phyloP scores from a whole-genome alignment of 2,888 invertebrate genomes.

The Schizaphis graminum region DNA sequence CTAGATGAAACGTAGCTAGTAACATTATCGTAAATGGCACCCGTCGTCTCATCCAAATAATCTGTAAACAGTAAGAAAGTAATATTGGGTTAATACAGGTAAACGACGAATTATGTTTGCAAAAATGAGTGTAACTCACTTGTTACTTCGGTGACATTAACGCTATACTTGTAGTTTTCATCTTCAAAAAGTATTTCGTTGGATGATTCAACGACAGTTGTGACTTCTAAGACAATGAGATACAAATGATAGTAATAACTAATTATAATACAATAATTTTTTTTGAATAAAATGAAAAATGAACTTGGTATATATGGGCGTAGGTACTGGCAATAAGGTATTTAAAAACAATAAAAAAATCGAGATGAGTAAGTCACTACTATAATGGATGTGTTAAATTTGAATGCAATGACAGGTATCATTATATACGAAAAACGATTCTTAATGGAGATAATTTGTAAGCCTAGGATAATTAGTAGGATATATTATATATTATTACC shows the following conservation, averaged over 20 bases:
- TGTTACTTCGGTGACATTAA: slow-evolving; percentile 42
- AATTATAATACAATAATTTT: background rate
- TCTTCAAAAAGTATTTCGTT: slow-evolving; percentile 32
- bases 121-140: background rate
- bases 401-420: too few species aligned
- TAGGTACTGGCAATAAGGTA: background rate
- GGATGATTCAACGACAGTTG: background rate
- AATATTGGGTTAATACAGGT: background rate
- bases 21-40: slow-evolving; percentile 27
- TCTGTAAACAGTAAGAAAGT: slow-evolving; percentile 20
- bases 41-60: slow-evolving; percentile 27
- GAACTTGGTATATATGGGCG: background rate
- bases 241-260: background rate
- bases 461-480: too few species aligned
- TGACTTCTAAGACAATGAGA: slow-evolving; percentile 29
- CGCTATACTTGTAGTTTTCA: slow-evolving; percentile 36
- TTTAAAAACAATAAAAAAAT: background rate
- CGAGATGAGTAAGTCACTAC: too few species aligned
- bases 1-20: slow-evolving; percentile 51
- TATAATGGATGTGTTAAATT: too few species aligned
- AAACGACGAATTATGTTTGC: background rate
- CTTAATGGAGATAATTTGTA: too few species aligned
- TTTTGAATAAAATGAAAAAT: background rate
- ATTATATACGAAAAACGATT: too few species aligned
- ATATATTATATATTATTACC: too few species aligned